Evolutionary conservation across 2,797 vertebrate species (phyloP).

Genomic region (Mormyrops boulengeri): DNA sequence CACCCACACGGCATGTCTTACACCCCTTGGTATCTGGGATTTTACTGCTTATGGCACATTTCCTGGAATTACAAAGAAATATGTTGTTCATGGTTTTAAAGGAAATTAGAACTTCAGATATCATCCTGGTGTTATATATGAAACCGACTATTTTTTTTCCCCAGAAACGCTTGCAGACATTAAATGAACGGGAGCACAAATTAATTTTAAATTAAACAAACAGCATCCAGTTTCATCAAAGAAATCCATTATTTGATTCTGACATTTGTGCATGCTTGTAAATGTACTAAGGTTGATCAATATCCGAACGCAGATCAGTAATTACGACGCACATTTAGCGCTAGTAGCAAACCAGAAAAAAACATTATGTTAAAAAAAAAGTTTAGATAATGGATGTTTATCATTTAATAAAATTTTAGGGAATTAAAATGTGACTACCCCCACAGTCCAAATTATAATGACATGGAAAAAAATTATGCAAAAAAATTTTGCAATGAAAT

Average conservation of each 20-base stretch:
- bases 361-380: not conserved
- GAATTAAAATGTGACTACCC: not conserved
- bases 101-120: not conserved
- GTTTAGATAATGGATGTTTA: not conserved
- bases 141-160: not conserved
- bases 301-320: not conserved
- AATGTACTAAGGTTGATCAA: not conserved
- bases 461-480: not conserved
- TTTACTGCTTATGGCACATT: conserved; percentile 70
- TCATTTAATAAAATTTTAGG: not conserved
- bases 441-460: not conserved
- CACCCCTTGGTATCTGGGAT: conserved; percentile 89
- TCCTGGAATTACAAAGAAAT: conserved; percentile 53
- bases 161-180: not conserved
- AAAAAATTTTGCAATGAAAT: not conserved
- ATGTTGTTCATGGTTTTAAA: not conserved
- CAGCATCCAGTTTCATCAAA: not conserved
- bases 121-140: not conserved
- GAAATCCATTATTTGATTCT: not conserved
- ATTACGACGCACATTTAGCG: not conserved
- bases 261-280: not conserved
- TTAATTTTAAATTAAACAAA: not conserved
- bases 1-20: conserved; percentile 76
- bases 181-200: not conserved
- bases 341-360: not conserved